Base-by-base conservation (phyloP, 1,140 invertebrate species). In the Coelopa frigida region DNA sequence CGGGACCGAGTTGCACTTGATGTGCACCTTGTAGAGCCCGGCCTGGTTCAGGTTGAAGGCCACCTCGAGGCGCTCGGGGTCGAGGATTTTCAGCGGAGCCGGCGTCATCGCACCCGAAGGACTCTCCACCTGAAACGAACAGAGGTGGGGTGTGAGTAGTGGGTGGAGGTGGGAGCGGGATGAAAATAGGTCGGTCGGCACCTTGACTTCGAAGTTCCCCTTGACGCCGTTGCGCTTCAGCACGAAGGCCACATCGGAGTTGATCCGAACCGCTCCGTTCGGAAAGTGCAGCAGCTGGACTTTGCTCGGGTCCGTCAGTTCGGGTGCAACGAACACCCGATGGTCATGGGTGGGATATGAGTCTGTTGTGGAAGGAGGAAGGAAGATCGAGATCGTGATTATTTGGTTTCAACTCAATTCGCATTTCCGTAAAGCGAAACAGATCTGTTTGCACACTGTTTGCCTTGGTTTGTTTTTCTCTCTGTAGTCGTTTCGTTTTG, bases 1-100 rank as follows among this genome's bases (percentile, higher is more conserved):
- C 64, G 91, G 87, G 40, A 90, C 86, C 5, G 85, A 86, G 64
- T 93, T 89, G 68, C 87, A 89, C 56, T 87, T 87, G 7, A 89
- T 75, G 58, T 93, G 84, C 27, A 94, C 83, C 58, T 85, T 83
- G 67, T 94, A 88, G 21, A 90, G 78, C n/a, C 91, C 91, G 57
- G 91, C 89, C 61, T 93, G 87, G 33, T 79, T 75, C 1, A 91
- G 83, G 66, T 90, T 82, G 60, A 93, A 93, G 44, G 88, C 74
- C 15, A 93, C 81, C 27, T 87, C 82, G 50, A 83, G 83, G 47
- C 80, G 78, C 68, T 90, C 88, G 29, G 82, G 75, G 67, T 93
- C 89, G 54, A 94, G 80, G 27, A 82, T 77, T 55, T 44, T 49
- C 22, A 65, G 21, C 7, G 55, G 53, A 7, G 49, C 31, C 18